These are phyloP conservation scores for Nasonia giraulti DNA, from an alignment of 1,140 invertebrate genomes.

Conservation along the genomic window DNA sequence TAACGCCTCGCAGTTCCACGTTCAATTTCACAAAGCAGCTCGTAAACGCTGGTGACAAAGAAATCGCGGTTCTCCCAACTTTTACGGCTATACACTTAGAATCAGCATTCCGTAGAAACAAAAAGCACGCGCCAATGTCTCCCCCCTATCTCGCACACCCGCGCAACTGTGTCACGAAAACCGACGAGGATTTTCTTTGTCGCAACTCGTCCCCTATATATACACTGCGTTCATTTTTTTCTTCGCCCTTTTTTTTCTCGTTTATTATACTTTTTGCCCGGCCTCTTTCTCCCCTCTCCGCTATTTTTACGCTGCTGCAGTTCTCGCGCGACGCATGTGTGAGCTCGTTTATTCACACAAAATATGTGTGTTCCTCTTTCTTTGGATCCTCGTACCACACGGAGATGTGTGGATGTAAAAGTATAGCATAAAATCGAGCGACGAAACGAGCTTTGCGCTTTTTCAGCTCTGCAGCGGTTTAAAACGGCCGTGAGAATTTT, in stretches of 20 bases:
- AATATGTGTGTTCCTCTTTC: conserved; percentile 28
- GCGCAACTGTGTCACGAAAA: neutral
- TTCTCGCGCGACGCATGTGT: neutral
- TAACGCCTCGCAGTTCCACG: neutral
- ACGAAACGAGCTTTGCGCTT: no score
- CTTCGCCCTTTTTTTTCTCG: neutral
- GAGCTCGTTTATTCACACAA: neutral
- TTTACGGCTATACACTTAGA: neutral
- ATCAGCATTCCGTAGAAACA: neutral
- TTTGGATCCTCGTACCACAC: conserved; percentile 34
- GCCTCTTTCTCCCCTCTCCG: conserved; percentile 5
- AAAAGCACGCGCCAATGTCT: neutral
- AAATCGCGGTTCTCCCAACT: neutral
- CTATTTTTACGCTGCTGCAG: conserved; percentile 17
- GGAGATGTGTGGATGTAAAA: neutral
- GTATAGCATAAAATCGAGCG: neutral
- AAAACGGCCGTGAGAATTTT: no score
- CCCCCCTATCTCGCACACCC: no score
- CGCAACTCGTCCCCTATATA: neutral
- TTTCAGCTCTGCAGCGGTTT: no score
- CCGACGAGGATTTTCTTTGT: neutral
- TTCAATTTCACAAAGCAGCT: neutral
- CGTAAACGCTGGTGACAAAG: neutral
- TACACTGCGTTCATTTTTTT: neutral
- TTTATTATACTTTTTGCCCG: neutral